Evolutionary conservation across 2,797 vertebrate species (phyloP).

Genomic region (Sciaenops ocellatus): DNA sequence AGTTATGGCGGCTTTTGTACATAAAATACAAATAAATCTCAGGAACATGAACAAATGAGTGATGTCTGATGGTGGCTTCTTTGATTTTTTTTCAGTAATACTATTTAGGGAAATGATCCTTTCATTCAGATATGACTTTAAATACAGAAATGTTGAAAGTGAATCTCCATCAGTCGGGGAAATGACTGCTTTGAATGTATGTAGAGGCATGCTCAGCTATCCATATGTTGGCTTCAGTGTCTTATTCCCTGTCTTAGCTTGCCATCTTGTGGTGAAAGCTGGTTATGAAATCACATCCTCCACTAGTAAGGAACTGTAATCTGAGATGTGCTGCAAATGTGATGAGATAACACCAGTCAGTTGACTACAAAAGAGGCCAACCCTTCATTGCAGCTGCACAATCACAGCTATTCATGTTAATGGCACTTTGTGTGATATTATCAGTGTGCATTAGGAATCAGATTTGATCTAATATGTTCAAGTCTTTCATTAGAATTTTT

Average conservation of each 20-base stretch:
- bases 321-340: not conserved
- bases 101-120: not conserved
- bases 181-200: constrained; percentile 7
- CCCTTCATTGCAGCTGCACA: not conserved
- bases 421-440: constrained; percentile 18
- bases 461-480: constrained; percentile 24
- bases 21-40: not conserved
- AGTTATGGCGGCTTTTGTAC: not conserved
- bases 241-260: constrained; percentile 67
- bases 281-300: constrained; percentile 17
- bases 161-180: not conserved
- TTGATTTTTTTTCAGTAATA: not conserved
- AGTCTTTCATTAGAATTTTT: constrained; percentile 21
- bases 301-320: not conserved
- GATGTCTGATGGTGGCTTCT: not conserved
- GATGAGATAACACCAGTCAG: constrained; percentile 15
- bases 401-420: constrained; percentile 6
- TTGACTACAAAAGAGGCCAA: not conserved
- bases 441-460: constrained; percentile 32
- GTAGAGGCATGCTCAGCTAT: not conserved
- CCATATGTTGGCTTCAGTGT: too few relatives aligned
- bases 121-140: constrained; percentile 10
- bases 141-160: not conserved
- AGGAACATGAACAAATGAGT: not conserved
- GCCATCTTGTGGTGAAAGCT: constrained; percentile 80